Evolutionary conservation across 2,113 vertebrate species (phyloP).

Genomic region (Jacana jacana): DNA sequence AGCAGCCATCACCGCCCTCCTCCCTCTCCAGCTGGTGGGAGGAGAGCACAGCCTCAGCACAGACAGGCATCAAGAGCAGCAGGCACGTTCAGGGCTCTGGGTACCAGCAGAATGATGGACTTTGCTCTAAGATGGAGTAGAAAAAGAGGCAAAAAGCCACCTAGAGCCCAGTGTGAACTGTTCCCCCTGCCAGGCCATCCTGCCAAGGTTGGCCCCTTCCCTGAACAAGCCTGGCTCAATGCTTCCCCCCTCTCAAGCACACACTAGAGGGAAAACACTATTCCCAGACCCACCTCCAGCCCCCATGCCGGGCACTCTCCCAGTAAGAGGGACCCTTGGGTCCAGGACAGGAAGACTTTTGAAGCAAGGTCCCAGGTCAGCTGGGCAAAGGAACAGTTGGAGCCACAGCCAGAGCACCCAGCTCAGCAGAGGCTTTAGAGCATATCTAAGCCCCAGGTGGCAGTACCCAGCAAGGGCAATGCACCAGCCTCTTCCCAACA

Average conservation of each 20-base stretch:
- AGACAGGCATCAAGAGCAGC: neutral
- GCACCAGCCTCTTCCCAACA: neutral
- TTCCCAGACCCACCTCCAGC: neutral
- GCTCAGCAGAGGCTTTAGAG: neutral
- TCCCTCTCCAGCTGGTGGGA: neutral
- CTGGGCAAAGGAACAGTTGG: neutral
- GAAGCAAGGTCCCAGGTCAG: neutral
- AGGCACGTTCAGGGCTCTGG: fast-evolving
- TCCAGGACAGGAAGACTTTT: neutral
- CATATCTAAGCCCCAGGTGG: fast-evolving
- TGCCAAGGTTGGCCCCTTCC: neutral
- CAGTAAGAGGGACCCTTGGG: neutral
- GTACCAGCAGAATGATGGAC: neutral
- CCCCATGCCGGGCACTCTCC: neutral
- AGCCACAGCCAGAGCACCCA: neutral
- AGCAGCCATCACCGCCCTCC: fast-evolving
- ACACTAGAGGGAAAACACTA: neutral
- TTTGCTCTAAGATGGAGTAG: neutral
- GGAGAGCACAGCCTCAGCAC: neutral
- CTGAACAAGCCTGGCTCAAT: neutral
- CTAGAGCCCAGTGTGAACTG: neutral
- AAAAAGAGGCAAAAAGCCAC: neutral
- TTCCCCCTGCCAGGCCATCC: neutral
- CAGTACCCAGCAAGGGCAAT: neutral
- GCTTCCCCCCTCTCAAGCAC: neutral